Base-by-base conservation (phyloP, 2,797 vertebrate genomes). In the Xiphorhynchus erythropygius region DNA sequence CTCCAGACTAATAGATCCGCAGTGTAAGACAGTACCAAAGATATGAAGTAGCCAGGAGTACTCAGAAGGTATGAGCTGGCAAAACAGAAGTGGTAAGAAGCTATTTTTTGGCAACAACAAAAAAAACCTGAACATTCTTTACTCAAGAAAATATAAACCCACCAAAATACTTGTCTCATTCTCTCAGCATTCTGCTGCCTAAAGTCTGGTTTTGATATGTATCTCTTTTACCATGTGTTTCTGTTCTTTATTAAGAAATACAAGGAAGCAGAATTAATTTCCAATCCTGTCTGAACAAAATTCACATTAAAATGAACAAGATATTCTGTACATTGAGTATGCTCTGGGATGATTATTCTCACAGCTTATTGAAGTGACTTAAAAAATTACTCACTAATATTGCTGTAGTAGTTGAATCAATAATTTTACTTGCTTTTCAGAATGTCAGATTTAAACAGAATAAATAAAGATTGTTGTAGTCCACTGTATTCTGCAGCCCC, bases 391-490 rank as follows among this genome's bases (percentile, higher is more conserved):
- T 79, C 60, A 49, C 24, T 75, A 76, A 60, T 49, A 59, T 49
- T 86, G 50, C 62, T 79, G 28, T 33, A 59, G 46, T 53, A 67
- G 59, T 53, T 85, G 57, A 88, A 81, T 82, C 49, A 83, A 71
- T 89, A 84, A 75, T 87, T 85, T 90, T 83, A 11, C 59, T 89
- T 89, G 57, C 25, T 84, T 92, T 92, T 86, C 65, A 78, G 59
- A 24, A 76, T 73, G n/a, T 87, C 74, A 82, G 23, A 56, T 95
- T 84, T 95, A 91, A 91, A 88, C 49, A 55, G 60, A 95, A 96
- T 91, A 81, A 93, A 93, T 88, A 64, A 81, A 92, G 87, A 50
- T 21, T 92, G 42, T 81, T 91, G 39, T 22, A 87, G 39, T 94
- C 60, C 57, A 59, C 56, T 62, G 5, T 68, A 68, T 46, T 60